Base-by-base conservation (phyloP, 2,113 vertebrate species). In the Scortum barcoo region DNA sequence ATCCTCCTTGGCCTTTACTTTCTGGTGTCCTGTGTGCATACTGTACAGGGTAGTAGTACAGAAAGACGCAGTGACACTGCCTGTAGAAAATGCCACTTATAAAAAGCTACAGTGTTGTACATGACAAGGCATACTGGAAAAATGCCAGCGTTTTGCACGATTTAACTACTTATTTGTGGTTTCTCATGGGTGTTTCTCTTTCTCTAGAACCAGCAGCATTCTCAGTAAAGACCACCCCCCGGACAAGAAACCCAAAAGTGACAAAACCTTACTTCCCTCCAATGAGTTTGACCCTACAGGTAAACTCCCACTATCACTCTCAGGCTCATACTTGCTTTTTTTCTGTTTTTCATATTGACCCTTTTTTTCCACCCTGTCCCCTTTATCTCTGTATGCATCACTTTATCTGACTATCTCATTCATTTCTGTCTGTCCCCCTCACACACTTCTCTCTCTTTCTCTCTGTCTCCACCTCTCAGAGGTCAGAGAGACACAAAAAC, bases 241-340 rank as follows among this genome's bases (percentile, higher is more conserved):
- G 42, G 97, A 99, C 95, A 98, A 97, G 96, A 99, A 97, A 86
- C 95, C 97, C 94, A 98, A 97, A 96, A 97, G 97, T 76, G 97
- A 98, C 54, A 94, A 94, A 91, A 69, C 87, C 51, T 80, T 90
- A 53, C 75, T 87, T 89, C 79, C 90, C 76, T 89, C 90, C 50
- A 92, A 95, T 93, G 94, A 96, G 71, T 95, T 95, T 93, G 95
- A 96, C 94, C 88, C 95, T 61, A 95, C 95, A 95, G 95, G 95
- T 95, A 94, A 91, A 42, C 38, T 62, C 17, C 7, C 13, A 24
- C 57, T 71, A 65, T 81, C 19, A 22, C 63, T 79, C 69, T 38
- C 26, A 33, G 46, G 6, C 22, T 50, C 28, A 22, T 28, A 65
- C 2, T 40, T 42, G 7, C 40, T 46, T 26, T 38, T 75, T 72